These are phyloP conservation scores for Philotrypesis tridentata DNA, from an alignment of 1,140 invertebrate species.

Conservation along the genomic window DNA sequence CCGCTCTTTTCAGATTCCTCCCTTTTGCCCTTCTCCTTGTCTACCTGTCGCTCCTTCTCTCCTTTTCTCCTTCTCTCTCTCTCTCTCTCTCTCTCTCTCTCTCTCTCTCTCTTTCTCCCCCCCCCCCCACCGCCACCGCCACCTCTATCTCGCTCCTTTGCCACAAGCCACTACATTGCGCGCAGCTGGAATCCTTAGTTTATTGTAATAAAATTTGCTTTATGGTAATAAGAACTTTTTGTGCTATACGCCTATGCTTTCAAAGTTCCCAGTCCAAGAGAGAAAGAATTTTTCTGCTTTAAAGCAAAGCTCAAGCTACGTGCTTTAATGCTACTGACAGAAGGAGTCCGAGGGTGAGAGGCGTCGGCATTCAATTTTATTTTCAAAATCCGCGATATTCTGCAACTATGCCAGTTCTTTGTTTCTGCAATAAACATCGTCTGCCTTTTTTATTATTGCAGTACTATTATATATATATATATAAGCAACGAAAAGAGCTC, in stretches of 20 bases:
- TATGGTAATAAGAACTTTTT: not conserved
- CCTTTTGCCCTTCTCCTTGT: conserved; percentile 48
- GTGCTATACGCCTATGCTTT: not conserved
- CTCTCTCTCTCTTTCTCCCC: not conserved
- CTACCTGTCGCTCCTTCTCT: not conserved
- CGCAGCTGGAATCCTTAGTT: conserved; percentile 19
- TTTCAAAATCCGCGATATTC: not conserved
- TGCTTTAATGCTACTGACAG: not conserved
- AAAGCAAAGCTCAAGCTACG: not conserved
- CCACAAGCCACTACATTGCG: too few relatives aligned
- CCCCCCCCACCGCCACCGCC: too few relatives aligned
- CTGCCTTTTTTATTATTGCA: too few relatives aligned
- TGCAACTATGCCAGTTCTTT: not conserved
- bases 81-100: not conserved
- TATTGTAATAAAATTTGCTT: conserved; percentile 19
- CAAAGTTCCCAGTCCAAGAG: too few relatives aligned
- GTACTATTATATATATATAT: too few relatives aligned
- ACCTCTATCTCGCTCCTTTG: too few relatives aligned
- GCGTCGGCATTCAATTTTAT: not conserved
- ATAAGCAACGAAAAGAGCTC: too few relatives aligned
- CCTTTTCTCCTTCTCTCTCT: conserved; percentile 17
- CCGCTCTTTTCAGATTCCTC: conserved; percentile 59
- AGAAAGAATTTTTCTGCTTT: not conserved
- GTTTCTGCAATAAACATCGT: not conserved
- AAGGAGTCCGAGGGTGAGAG: not conserved